Base-by-base conservation (phyloP, 2,113 vertebrate genomes). In the Glareola pratincola region DNA sequence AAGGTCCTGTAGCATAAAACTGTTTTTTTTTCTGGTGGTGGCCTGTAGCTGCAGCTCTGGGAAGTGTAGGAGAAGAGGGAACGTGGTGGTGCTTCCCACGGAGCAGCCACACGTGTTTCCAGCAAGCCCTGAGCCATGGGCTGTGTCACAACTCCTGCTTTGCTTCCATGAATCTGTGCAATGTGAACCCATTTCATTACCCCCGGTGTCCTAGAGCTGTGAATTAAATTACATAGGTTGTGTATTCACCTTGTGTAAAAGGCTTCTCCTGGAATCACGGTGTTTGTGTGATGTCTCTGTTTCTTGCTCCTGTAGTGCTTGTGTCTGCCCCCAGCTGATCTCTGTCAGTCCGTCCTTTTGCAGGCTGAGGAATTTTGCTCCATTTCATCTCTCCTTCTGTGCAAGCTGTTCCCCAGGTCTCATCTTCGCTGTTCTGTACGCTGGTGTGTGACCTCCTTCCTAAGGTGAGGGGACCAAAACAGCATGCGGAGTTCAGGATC, bases 311-410 rank as follows among this genome's bases (percentile, higher is more conserved):
- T 6, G 2, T 11, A 13, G 24, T 16, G 8, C 14, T 47, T 69
- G 22, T n/a, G 4, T 41, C 2, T 18, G 7, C 4, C 21, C 24
- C 7, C 15, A 3, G 32, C 32, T 0, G 0, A 15, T 64, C 13
- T 59, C 50, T 21, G 22, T 53, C 43, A 69, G 39, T 18, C 45
- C 11, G 34, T 43, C 2, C 27, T 54, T 59, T 32, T 39, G 30
- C 2, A 1, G 19, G 22, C 22, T 54, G 68, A 60, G 34, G 29
- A 36, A 36, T 36, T 16, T 6, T 59, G 6, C 62, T 48, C 1
- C 3, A 14, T 57, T 39, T 50, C 19, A 9, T 67, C 53, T 64
- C 24, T 81, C 29, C 32, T 36, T 2, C 0, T 16, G 11, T 41
- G 39, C 11, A 29, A 12, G 37, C 64, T 41, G 37, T 43, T 93